Conservation (phyloP, 2,113 vertebrate genomes). For the Glareola pratincola region DNA sequence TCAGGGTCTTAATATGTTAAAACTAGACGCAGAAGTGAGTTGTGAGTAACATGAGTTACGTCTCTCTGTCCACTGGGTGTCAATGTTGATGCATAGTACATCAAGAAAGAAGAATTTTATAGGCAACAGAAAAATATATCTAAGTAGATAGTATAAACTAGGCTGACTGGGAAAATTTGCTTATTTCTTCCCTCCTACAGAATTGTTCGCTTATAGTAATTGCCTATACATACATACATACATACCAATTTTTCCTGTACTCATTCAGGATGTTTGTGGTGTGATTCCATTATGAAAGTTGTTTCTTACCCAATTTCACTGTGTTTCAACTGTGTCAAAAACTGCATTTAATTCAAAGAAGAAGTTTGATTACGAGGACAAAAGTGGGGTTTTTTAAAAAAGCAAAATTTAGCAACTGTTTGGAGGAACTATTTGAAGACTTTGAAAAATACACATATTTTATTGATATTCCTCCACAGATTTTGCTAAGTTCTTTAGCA, state of each 20-base stretch:
- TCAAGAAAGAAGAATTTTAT: slow-evolving; percentile 4
- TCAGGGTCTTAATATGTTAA: background rate
- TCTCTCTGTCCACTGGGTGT: background rate
- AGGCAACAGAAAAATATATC: background rate
- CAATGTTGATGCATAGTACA: background rate
- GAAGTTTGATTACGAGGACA: background rate
- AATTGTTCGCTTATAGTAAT: background rate
- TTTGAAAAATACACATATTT: background rate
- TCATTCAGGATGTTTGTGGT: background rate
- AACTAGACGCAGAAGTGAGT: background rate
- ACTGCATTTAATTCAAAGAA: background rate
- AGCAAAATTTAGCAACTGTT: background rate
- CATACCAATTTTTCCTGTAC: background rate
- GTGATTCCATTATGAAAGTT: background rate
- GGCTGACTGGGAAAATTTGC: background rate
- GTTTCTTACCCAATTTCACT: background rate
- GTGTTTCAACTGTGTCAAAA: background rate
- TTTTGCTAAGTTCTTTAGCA: background rate
- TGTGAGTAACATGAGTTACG: background rate
- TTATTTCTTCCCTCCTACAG: background rate
- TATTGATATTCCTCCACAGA: background rate
- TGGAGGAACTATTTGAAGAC: background rate
- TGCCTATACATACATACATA: background rate
- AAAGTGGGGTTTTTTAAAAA: background rate
- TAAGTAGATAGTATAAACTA: background rate